Evolutionary conservation across 2,113 vertebrate species (phyloP), one percentile per base, ranked within the genome.

Genomic region (Brachyhypopomus gauderio): DNA sequence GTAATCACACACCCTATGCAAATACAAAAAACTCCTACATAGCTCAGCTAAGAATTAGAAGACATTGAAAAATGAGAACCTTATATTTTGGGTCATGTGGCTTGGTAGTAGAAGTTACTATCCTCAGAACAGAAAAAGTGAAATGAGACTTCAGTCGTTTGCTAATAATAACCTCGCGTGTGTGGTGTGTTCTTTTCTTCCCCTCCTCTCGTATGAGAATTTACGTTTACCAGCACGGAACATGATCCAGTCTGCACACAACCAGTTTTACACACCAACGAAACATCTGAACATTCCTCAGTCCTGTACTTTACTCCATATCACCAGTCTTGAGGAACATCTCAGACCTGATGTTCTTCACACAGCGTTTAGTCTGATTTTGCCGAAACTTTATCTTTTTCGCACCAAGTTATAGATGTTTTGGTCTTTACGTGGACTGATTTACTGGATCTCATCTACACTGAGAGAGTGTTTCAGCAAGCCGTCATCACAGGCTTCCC

Each of bases 101-200:
- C 55, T 58, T 73, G 64, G 74, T 80, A 78, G 81, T 86, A 85
- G 82, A 81, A 64, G 80, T 81, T 87, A 86, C 85, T 82, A 85
- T 86, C 73, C 67, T 78, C 62, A 66, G 73, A 87, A 84, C 84
- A 83, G 74, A 89, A 90, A 85, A 92, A 88, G 89, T 89, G 92
- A 93, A 92, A 91, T 88, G 91, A 92, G 79, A 90, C 69, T 79
- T 82, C 71, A 87, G 66, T 69, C 63, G 79, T 80, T 34, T 64
- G 60, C 87, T 91, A 90, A 92, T 90, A 93, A 90, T 87, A 86
- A 79, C 72, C 19, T 3, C 4, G n/a, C 77, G 58, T 75, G 4
- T 55, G 1, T 30, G 2, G 4, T 55, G 1, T 30, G 2, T 30
- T 30, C 67, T 88, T 93, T 93, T 91, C 89, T 86, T 89, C 85